phyloP scores from a whole-genome alignment of 2,113 vertebrate genomes.

The Epinephelus fuscoguttatus region DNA sequence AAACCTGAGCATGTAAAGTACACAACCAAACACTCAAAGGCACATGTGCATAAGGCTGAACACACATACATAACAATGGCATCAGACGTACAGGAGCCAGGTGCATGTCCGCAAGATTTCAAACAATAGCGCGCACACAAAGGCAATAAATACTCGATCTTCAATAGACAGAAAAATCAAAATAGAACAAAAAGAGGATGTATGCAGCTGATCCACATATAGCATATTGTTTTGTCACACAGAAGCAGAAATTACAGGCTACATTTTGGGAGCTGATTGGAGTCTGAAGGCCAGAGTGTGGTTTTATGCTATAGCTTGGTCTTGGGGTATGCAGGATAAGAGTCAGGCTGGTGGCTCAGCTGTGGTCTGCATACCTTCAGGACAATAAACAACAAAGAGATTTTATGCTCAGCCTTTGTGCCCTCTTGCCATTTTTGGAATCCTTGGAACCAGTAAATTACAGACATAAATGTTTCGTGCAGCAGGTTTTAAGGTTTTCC shows the following conservation, averaged over 20 bases:
- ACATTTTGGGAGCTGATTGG: constrained; percentile 47
- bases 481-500: constrained; percentile 21
- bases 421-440: constrained; percentile 22
- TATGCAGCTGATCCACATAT: constrained; percentile 26
- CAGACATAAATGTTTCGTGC: constrained; percentile 15
- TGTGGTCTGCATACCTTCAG: constrained; percentile 50
- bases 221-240: constrained; percentile 22
- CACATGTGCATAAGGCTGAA: constrained; percentile 19
- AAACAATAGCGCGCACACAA: constrained; percentile 37
- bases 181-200: constrained; percentile 6
- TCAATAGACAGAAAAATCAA: constrained; percentile 10
- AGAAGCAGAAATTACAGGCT: constrained; percentile 53
- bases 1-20: constrained; percentile 58
- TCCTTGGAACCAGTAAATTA: constrained; percentile 47
- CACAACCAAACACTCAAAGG: constrained; percentile 53
- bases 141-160: constrained; percentile 12
- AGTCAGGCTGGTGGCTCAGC: constrained; percentile 26
- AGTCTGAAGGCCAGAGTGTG: constrained; percentile 37
- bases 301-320: constrained; percentile 50
- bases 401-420: neutral
- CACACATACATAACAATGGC: constrained; percentile 45
- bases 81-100: constrained; percentile 46
- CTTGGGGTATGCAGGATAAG: constrained; percentile 33
- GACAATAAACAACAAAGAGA: constrained; percentile 52
- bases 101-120: constrained; percentile 45